Evolutionary conservation across 2,113 vertebrate genomes (phyloP).

Genomic region (Prinia subflava): DNA sequence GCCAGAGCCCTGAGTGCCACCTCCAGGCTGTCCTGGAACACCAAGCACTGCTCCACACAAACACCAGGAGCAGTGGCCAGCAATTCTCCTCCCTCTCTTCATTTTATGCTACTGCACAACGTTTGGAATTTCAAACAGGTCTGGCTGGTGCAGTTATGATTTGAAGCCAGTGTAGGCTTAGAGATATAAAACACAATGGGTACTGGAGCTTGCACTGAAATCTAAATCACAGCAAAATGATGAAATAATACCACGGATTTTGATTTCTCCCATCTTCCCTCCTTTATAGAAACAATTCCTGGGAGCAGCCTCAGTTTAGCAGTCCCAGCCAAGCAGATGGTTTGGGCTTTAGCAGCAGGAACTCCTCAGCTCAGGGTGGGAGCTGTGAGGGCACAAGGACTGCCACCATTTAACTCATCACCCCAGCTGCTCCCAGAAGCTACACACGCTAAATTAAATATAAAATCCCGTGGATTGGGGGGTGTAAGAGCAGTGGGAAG

Average conservation of each 20-base stretch:
- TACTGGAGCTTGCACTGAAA: not conserved
- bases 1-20: not conserved
- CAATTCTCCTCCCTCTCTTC: not conserved
- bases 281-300: not conserved
- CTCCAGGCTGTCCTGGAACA: accelerated
- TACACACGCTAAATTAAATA: not conserved
- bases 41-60: not conserved
- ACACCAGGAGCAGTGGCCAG: not conserved
- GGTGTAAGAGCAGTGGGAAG: not conserved
- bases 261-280: not conserved
- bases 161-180: not conserved
- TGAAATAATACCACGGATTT: not conserved
- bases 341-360: not conserved
- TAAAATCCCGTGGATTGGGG: not conserved
- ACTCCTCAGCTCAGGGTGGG: not conserved
- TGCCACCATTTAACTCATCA: not conserved
- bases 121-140: not conserved
- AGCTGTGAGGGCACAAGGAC: not conserved
- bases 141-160: not conserved
- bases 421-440: not conserved
- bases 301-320: not conserved
- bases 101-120: not conserved
- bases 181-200: not conserved
- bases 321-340: not conserved
- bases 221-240: not conserved